Conservation (phyloP, 2,888 invertebrate genomes). For the Stenurella melanura region DNA sequence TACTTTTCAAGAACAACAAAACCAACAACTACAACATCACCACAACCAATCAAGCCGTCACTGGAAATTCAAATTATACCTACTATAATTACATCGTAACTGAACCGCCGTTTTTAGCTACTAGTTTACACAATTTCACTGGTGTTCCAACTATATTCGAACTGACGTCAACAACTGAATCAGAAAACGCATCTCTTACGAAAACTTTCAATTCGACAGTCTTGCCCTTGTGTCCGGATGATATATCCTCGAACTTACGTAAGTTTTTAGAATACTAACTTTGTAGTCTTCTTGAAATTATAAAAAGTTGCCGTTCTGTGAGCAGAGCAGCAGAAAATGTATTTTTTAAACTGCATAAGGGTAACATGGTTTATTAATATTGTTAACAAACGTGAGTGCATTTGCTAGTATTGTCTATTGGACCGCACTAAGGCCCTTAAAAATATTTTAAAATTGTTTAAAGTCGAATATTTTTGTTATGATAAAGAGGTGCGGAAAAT, state of each 20-base stretch:
- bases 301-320: too few relatives aligned
- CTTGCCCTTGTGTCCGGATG: conserved; percentile 76
- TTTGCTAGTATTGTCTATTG: too few relatives aligned
- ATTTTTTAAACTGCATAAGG: too few relatives aligned
- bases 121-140: conserved; percentile 46
- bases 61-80: conserved; percentile 44
- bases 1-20: conserved; percentile 57
- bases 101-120: conserved; percentile 54
- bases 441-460: too few relatives aligned
- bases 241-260: conserved; percentile 80
- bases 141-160: conserved; percentile 44
- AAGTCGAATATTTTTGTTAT: too few relatives aligned
- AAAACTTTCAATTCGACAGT: conserved; percentile 57
- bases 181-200: conserved; percentile 47
- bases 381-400: too few relatives aligned
- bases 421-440: too few relatives aligned
- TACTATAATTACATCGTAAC: conserved; percentile 57
- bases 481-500: too few relatives aligned
- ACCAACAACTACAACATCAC: conserved; percentile 46
- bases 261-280: conserved; percentile 61
- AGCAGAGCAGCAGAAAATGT: too few relatives aligned
- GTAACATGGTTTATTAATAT: too few relatives aligned
- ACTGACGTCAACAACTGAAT: conserved; percentile 49
- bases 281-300: too few relatives aligned
- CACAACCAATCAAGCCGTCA: conserved; percentile 33